Base-by-base conservation (phyloP, 2,113 vertebrate species). In the Albula goreensis region DNA sequence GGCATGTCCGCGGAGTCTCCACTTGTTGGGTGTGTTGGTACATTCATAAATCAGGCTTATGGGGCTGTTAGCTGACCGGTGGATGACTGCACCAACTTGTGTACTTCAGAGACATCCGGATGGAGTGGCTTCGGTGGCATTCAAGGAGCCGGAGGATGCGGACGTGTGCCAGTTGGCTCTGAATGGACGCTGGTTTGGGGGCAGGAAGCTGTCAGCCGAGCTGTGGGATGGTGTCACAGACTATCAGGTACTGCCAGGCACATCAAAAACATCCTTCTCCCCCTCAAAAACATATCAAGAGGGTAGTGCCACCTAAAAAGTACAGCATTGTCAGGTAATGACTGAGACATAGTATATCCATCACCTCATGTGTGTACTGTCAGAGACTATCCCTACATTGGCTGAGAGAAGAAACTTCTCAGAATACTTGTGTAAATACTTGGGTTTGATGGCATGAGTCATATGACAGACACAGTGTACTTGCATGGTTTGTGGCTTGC, bases 101-200 rank as follows among this genome's bases (percentile, higher is more conserved):
- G 51, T 19, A 22, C 78, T 51, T 22, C 92, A 99, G 98, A 96
- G 97, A 88, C 98, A 99, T 85, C 98, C 98, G 0, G 97, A 98
- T 52, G 98, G 98, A 0, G 95, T 99, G 10, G 98, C 98, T 2
- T 99, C 98, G 0, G 95, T 99, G n/a, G 96, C 98, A 0, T 99
- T 98, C 90, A 97, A 97, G 88, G 96, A 99, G 63, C 92, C 96
- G 0, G 96, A 97, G 3, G 94, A 98, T 87, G 97, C 96, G 0
- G 97, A 99, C 82, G 82, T 92, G 1, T 99, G 98, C 88, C 95
- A 96, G 84, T 80, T 91, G 0, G 96, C 97, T 0, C 95, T 99
- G 7, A 95, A 98, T 7, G 97, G 97, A 17, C 96, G 98, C 85
- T 99, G 98, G 98, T 99, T 99, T 92, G 98, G 97, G 88, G 98